phyloP scores from a whole-genome alignment of 2,113 vertebrate genomes.

The Cheirogaleus medius region DNA sequence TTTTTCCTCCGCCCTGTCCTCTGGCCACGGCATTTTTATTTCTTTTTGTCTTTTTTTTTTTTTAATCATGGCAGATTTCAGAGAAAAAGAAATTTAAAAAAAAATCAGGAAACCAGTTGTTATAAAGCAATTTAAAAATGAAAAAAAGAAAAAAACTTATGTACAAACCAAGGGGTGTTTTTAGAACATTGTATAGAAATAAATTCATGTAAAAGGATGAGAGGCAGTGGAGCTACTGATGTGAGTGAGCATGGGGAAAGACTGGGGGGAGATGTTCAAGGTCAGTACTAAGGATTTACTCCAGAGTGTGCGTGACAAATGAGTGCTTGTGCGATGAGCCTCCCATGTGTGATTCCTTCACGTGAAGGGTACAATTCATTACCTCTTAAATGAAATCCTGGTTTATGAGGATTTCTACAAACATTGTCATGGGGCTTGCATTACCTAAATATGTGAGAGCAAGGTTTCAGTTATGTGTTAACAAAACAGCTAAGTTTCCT shows the following conservation, averaged over 20 bases:
- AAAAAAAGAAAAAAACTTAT: conserved; percentile 68
- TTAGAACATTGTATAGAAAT: conserved; percentile 87
- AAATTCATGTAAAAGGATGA: conserved; percentile 86
- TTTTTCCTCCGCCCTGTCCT: conserved; percentile 52
- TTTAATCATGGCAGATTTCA: conserved; percentile 79
- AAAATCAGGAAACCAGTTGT: conserved; percentile 80
- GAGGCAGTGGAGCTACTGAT: conserved; percentile 79
- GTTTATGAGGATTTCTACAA: background rate
- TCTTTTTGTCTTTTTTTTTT: conserved; percentile 78
- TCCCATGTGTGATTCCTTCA: background rate
- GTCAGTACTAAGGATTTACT: background rate
- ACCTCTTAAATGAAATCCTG: background rate
- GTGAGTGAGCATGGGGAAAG: conserved; percentile 56
- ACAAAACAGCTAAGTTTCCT: background rate
- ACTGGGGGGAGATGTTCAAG: background rate
- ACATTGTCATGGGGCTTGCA: background rate
- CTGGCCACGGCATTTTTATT: conserved; percentile 82
- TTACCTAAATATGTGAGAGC: background rate
- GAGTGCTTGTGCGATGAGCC: background rate
- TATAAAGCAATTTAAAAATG: conserved; percentile 83
- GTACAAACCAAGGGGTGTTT: conserved; percentile 80
- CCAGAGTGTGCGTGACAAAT: background rate
- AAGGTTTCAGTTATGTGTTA: background rate
- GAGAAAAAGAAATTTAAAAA: conserved; percentile 77
- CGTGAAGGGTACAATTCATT: background rate